Base-by-base conservation (phyloP, 1,140 invertebrate species). In the Bombus turneri region DNA sequence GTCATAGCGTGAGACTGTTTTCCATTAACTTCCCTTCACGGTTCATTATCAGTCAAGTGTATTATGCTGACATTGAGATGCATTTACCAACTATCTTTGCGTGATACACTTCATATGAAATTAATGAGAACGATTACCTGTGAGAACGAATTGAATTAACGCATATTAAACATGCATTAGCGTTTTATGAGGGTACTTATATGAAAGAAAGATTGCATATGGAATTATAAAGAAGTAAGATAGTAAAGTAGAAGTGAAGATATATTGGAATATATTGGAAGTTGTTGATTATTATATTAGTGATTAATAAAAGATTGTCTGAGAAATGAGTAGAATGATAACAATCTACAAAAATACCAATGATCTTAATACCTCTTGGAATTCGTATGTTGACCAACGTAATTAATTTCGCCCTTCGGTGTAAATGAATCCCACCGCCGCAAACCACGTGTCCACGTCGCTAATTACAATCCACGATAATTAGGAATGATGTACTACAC, bases 41-140 rank as follows among this genome's bases (percentile, higher is more conserved):
- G 77, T 80, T 85, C 68, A 73, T 85, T 80, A 85, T 72, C 68
- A 71, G 34, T 77, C 57, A 62, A 47, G 39, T 72, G 39, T 68
- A 79, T 79, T 71, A 80, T 6, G 22, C 31, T 77, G 68, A 80
- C 68, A 80, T 83, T 83, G 43, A 78, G 64, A 3, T 41, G 28
- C 28, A 72, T 64, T 39, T 69, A n/a, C 34, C 3, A 22, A 28
- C 47, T 53, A 80, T 80, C 59, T 53, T 47, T 80, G 25, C 18
- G 28, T 41, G 13, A 34, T 25, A 15, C 8, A 15, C 15, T 12
- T 53, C 10, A 13, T 25, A 69, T 22, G 12, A 37, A 18, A 18
- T 41, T 83, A 83, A 83, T 22, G 39, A 75, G 12, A 22, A 75
- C 12, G 31, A 9, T 69, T 39, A 15, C 13, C 64, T 25, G 5